Base-by-base conservation (phyloP, 2,888 invertebrate species). In the Dolomedes plantarius region DNA sequence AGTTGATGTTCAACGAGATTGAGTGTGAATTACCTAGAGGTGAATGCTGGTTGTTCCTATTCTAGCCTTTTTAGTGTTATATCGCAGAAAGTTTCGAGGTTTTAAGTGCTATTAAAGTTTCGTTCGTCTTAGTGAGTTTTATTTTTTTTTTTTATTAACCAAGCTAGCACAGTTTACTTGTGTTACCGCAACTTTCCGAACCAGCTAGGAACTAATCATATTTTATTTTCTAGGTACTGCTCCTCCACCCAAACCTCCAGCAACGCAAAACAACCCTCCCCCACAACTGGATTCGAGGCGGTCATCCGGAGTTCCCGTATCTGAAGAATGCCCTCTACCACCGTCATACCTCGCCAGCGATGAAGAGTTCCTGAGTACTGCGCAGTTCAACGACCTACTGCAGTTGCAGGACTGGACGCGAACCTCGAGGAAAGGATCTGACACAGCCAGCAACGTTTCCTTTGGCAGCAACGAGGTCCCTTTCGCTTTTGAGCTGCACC, bases 401-500 rank as follows among this genome's bases (percentile, higher is more conserved):
- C 87, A 83, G n/a, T 32, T 83, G n/a, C 80, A 83, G 11, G 87
- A 87, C 32, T 87, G 82, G 79, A 86, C 71, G 1, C 65, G 80
- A 28, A 86, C 83, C n/a, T 86, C 76, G 7, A 36, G 81, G 1
- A 87, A 88, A 41, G 87, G 86, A 1, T 89, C 89, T 19, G 90
- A 90, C 62, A 89, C 90, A 19, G 89, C 89, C 0, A 89, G 89
- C 41, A 89, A 88, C 19, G 72, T 90, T 3, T 90, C 90, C 3
- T 80, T 89, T 9, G 83, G 88, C 28, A 89, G 89, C 32, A 80
- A 87, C 1, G 91, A 91, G 31, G 88, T 89, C 7, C 90, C 90
- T 9, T 91, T 90, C 85, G 89, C 89, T 50, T 90, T 90, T 67
- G 90, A 91, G 72, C 89, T 93, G 74, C 89, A 89, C 6, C 90